Evolutionary conservation across 2,113 vertebrate species (phyloP), one percentile per base, ranked within the genome.

Genomic region (Lucifuga dentata): DNA sequence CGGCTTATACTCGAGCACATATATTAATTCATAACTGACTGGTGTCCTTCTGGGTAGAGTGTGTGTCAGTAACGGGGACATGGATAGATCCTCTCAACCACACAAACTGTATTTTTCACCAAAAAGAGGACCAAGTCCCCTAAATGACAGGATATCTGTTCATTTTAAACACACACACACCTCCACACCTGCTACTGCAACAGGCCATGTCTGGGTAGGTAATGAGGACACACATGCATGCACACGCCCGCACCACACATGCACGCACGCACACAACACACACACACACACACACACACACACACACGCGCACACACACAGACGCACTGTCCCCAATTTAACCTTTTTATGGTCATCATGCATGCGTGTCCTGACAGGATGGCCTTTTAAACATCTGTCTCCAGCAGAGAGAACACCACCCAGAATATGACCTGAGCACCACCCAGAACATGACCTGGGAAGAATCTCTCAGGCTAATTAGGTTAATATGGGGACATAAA

Each of bases 41-140:
- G n/a, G n/a, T n/a, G n/a, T n/a, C n/a, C n/a, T n/a, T n/a, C n/a
- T n/a, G n/a, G n/a, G n/a, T n/a, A n/a, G n/a, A n/a, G n/a, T n/a
- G n/a, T n/a, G n/a, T n/a, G n/a, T n/a, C n/a, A n/a, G n/a, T n/a
- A n/a, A n/a, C n/a, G n/a, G 0, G 11, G 17, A 60, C 44, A 73
- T 26, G 51, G 76, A 76, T 68, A 70, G 60, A 64, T 73, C 64
- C 64, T 32, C 48, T 71, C 53, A 62, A 49, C n/a, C 40, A 20
- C 45, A 65, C 19, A 38, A n/a, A 67, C 10, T 29, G 26, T 29
- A 40, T 55, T 71, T 80, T 71, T 38, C 60, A 17, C 43, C 5
- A 10, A 58, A 16, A 70, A 65, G 52, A 36, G 20, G 24, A 39
- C 24, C 6, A 12, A 53, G 65, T 8, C 35, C 51, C 24, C 3